Base-by-base conservation (phyloP, 2,113 vertebrate species). In the Anolis carolinensis region DNA sequence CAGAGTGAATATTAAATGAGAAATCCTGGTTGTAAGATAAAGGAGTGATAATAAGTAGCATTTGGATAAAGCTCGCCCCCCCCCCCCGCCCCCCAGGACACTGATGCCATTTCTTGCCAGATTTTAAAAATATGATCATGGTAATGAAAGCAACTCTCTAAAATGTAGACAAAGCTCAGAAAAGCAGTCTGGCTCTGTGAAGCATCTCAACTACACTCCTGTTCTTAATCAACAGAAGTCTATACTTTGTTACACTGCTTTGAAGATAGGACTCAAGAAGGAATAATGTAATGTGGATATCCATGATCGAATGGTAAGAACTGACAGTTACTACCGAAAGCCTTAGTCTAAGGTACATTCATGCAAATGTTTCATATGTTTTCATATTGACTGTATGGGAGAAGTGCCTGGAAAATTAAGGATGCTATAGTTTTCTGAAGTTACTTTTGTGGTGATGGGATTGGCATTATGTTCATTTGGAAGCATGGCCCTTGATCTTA, bases 131-230 rank as follows among this genome's bases (percentile, higher is more conserved):
- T 59, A 75, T 55, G 39, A 71, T 77, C 84, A 78, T 0, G 86
- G 79, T 11, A 78, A 67, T 73, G 27, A 52, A 82, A 86, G 85
- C 83, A 86, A 14, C 84, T 88, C 30, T 70, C 82, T 23, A 78
- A 75, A 55, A 72, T n/a, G 48, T 0, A 2, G 27, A 67, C 50
- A 7, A 48, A 44, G 71, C 44, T 67, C 68, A 39, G 59, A 80
- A 84, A 83, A 68, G 30, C 70, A 63, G 71, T 68, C 7, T 59
- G 63, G 55, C 67, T 55, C 76, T 4, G 67, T 16, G 72, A 4
- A 27, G 11, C 0, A 0, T n/a, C 34, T 10, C 65, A 48, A 82
- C 84, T 9, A 34, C 1, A 71, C 0, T 0, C 9, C 0, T 0
- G 9, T 10, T 68, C 7, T 0, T 0, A 0, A 7, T 81, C 39